These are phyloP conservation scores for Hetaerina titia DNA, from an alignment of 2,888 invertebrate genomes.

Conservation along the genomic window DNA sequence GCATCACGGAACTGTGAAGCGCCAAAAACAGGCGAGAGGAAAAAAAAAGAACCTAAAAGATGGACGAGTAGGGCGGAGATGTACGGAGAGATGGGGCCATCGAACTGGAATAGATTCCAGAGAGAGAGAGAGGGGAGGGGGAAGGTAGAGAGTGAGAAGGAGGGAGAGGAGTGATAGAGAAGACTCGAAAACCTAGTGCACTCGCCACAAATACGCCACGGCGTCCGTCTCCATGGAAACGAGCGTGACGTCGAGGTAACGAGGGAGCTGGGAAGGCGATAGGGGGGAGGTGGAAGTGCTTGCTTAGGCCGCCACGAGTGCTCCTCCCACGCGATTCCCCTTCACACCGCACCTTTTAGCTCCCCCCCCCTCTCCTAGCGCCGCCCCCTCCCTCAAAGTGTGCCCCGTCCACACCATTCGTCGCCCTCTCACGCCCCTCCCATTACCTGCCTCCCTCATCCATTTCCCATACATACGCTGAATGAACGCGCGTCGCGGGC, in stretches of 20 bases:
- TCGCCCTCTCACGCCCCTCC: too few relatives aligned
- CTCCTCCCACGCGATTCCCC: too few relatives aligned
- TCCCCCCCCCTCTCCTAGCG: too few relatives aligned
- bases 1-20: background rate
- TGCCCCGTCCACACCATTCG: too few relatives aligned
- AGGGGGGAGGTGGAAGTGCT: background rate
- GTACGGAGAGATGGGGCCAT: background rate
- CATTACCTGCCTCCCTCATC: too few relatives aligned
- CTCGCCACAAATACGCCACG: constrained; percentile 13
- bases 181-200: background rate
- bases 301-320: background rate
- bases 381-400: too few relatives aligned
- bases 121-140: background rate
- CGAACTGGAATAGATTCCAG: background rate
- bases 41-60: background rate
- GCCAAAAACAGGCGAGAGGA: background rate
- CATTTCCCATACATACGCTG: too few relatives aligned
- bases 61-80: background rate
- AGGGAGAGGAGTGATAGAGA: background rate
- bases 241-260: background rate
- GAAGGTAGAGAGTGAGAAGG: background rate
- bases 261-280: background rate
- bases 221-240: background rate
- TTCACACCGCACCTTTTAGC: background rate
- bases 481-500: too few relatives aligned